Conservation (phyloP, 2,113 vertebrate genomes). For the Siniperca chuatsi region DNA sequence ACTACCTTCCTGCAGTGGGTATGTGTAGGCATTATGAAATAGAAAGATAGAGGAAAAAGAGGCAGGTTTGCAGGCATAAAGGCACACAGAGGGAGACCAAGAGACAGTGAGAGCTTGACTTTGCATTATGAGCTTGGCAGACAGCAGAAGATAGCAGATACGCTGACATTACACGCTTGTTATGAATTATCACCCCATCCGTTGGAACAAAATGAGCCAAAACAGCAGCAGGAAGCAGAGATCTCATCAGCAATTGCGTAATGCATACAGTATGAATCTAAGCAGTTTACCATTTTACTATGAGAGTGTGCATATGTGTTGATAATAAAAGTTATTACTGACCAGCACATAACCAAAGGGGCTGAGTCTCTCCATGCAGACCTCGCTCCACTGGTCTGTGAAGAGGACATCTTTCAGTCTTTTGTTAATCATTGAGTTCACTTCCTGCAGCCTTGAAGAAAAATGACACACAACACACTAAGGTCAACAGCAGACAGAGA, state of each 20-base stretch:
- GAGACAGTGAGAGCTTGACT: constrained; percentile 22
- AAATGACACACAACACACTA: constrained; percentile 53
- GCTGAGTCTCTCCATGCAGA: constrained; percentile 96
- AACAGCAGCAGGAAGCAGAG: constrained; percentile 45
- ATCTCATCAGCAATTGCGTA: constrained; percentile 24
- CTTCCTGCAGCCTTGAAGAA: constrained; percentile 92
- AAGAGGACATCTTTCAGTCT: constrained; percentile 97
- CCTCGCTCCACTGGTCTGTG: constrained; percentile 98
- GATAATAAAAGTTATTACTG: constrained; percentile 73
- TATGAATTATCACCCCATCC: constrained; percentile 61
- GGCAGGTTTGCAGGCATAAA: neutral
- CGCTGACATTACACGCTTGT: constrained; percentile 61
- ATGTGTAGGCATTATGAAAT: neutral
- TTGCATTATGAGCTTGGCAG: constrained; percentile 33
- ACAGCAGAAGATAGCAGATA: constrained; percentile 56
- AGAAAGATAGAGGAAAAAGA: neutral
- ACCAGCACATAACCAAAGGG: constrained; percentile 97
- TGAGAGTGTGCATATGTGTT: constrained; percentile 50
- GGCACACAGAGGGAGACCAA: constrained; percentile 6
- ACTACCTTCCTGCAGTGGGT: neutral
- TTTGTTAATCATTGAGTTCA: constrained; percentile 98
- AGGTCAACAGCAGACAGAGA: constrained; percentile 46
- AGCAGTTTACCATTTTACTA: constrained; percentile 30
- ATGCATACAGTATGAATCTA: neutral
- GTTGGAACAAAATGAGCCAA: constrained; percentile 59